Percentiles rank a stretch among this genome's conserved stretches.
These are phyloP conservation scores for Oegoconia quadripuncta DNA, from an alignment of 2,888 invertebrate genomes.

Conservation along the genomic window DNA sequence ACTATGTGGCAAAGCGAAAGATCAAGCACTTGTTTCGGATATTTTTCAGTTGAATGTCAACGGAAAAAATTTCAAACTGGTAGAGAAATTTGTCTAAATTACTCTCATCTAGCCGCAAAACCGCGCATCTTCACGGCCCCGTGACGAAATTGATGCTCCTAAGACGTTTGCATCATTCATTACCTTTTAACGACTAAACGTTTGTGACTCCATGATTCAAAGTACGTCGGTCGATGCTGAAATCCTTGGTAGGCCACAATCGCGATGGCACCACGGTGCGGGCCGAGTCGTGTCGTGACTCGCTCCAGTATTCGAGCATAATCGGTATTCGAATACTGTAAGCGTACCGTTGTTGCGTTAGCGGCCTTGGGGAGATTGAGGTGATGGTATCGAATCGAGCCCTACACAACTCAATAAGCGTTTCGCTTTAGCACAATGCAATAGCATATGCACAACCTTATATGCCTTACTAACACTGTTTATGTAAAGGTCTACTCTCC, in stretches of 20 bases:
- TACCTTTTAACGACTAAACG: constrained; percentile 17
- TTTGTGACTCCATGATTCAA: constrained; percentile 9
- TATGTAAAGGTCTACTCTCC: no score
- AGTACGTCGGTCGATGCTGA: constrained; percentile 31
- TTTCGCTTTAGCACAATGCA: no score
- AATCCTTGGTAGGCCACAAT: constrained; percentile 32
- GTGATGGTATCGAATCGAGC: constrained; percentile 28
- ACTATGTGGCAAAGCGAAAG: no score
- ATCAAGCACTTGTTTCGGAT: no score
- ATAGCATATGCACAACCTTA: no score
- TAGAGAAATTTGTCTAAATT: constrained; percentile 23
- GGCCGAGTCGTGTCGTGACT: constrained; percentile 57
- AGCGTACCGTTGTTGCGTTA: constrained; percentile 58
- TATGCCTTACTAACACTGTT: no score
- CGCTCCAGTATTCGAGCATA: constrained; percentile 38
- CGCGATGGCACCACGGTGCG: constrained; percentile 38
- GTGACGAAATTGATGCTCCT: constrained; percentile 10
- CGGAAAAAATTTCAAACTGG: no score
- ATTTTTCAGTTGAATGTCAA: no score
- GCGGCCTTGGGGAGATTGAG: constrained; percentile 62
- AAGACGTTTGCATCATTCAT: constrained; percentile 15
- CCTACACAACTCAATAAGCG: background rate
- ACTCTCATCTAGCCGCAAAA: constrained; percentile 20
- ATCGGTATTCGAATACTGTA: constrained; percentile 50
- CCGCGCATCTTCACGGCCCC: constrained; percentile 22